A percentile compares a stretch with the other conserved stretches of the same genome.
Evolutionary conservation across 2,113 vertebrate species (phyloP).

Genomic region (Notarius lentiginosus): DNA sequence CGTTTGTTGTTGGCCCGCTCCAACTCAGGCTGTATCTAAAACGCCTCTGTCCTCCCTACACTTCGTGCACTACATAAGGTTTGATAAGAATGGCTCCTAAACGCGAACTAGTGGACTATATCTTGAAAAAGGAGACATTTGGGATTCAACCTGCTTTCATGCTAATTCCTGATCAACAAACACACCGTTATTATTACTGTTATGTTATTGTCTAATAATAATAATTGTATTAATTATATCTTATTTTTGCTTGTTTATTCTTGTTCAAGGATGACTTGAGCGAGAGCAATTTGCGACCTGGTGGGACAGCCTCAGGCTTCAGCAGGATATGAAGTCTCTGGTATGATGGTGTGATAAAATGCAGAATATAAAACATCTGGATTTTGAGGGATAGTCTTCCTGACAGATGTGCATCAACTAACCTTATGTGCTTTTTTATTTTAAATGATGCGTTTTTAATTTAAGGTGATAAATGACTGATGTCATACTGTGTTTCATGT

Average conservation of each 20-base stretch:
- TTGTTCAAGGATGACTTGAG: conserved; percentile 5
- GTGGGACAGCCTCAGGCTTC: conserved; percentile 25
- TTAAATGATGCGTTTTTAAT: neutral
- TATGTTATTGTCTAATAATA: neutral
- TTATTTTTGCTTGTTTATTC: neutral
- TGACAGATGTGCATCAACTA: neutral
- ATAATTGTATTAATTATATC: neutral
- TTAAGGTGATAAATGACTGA: neutral
- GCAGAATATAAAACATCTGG: neutral
- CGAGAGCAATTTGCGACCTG: neutral
- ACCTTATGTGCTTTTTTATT: neutral
- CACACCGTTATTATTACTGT: neutral
- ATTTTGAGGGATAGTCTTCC: neutral
- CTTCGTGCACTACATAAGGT: neutral
- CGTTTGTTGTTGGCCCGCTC: neutral
- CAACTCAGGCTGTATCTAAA: neutral
- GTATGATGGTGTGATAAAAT: conserved; percentile 25
- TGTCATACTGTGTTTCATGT: neutral
- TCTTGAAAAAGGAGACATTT: neutral
- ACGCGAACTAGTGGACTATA: neutral
- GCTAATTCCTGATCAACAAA: neutral
- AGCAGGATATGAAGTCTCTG: conserved; percentile 44
- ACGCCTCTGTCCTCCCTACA: neutral
- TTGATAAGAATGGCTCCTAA: neutral
- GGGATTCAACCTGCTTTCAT: neutral